Base-by-base conservation (phyloP, 2,888 invertebrate genomes). In the Drosophila hamatofila region DNA sequence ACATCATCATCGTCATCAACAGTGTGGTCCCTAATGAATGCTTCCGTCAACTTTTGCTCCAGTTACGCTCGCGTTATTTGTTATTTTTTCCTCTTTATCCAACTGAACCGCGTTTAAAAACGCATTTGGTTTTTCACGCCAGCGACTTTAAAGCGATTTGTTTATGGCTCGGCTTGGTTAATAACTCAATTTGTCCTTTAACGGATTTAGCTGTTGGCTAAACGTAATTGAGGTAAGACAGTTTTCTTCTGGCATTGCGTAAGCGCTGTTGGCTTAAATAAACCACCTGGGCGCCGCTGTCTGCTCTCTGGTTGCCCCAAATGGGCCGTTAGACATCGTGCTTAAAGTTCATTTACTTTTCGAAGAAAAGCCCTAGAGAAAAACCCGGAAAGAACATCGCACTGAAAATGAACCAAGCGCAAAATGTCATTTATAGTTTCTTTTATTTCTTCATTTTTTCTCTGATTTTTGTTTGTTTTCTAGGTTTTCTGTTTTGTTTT, bases 321-420 rank as follows among this genome's bases (percentile, higher is more conserved):
- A 56, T 71, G 72, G 46, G 18, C 79, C 84, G 89, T 79, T 84
- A 89, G 84, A 66, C 69, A 52, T 49, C 54, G 72, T 71, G 73
- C 71, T 54, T 64, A 81, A 54, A 85, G 84, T 85, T 85, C 89
- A 81, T 85, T 85, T 85, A 87, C 89, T 89, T 84, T 75, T 68
- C 49, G 59, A 66, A 66, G 87, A 83, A 89, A 86, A 89, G 11
- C 67, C 74, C 70, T 59, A 67, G 68, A 55, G 61, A 67, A 63
- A 75, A 75, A 66, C 58, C 80, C 59, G 58, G 66, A 66, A 75
- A 78, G 78, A 72, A 58, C 61, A 30, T 16, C 23, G 49, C 59
- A 21, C 68, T 46, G 61, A 37, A 67, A 66, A 39, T 54, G 39
- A 55, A 39, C 55, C 39, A 67, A 66, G 68, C 56, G 46, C 66